Evolutionary conservation across 1,140 invertebrate genomes (phyloP).

Genomic region (Heliothis subflexa): DNA sequence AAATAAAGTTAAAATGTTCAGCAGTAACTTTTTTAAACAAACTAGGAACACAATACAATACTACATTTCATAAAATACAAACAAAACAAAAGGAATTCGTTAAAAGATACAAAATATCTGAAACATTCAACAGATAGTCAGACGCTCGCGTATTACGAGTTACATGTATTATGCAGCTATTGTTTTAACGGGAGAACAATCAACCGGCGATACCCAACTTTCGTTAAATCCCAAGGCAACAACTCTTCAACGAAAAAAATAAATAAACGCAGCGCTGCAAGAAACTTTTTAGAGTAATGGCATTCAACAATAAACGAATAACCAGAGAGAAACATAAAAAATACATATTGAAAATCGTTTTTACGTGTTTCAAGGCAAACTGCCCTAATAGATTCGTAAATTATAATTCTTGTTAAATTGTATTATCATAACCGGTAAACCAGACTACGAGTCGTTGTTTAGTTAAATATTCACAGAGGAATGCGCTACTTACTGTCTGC

Average conservation of each 20-base stretch:
- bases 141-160: not conserved
- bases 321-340: not conserved
- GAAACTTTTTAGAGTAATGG: not conserved
- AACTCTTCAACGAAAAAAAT: constrained; percentile 6
- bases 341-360: not conserved
- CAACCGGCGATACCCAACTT: not conserved
- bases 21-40: no score
- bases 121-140: not conserved
- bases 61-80: not conserved
- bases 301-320: constrained; percentile 19
- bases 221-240: constrained; percentile 20
- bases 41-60: no score
- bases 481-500: not conserved
- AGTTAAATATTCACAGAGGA: constrained; percentile 18
- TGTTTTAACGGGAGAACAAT: constrained; percentile 24
- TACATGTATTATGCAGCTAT: constrained; percentile 8
- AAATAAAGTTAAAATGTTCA: no score
- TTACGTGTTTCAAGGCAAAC: constrained; percentile 30
- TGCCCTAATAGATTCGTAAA: constrained; percentile 19
- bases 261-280: not conserved
- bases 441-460: not conserved
- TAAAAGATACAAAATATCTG: not conserved
- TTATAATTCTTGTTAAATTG: constrained; percentile 15
- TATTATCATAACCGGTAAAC: constrained; percentile 27
- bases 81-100: not conserved